Evolutionary conservation across 2,888 invertebrate genomes (phyloP).

Genomic region (Cephonodes hylas): DNA sequence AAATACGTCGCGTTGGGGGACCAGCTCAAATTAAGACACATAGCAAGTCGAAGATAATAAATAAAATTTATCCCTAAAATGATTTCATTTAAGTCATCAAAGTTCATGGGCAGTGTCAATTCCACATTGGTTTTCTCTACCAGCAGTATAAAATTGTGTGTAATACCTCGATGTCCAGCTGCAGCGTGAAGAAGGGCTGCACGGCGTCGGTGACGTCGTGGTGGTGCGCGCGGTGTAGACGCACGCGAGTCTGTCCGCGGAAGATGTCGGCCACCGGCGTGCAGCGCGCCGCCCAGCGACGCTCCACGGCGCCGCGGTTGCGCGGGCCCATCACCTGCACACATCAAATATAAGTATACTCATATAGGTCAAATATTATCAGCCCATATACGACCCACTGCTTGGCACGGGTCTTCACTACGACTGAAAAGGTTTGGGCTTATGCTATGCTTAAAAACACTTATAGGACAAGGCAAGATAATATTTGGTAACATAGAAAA

Average conservation of each 20-base stretch:
- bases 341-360: not conserved
- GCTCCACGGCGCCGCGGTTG: conserved; percentile 93
- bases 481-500: not conserved
- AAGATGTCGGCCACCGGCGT: conserved; percentile 97
- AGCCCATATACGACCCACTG: too few relatives aligned
- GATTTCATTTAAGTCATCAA: too few relatives aligned
- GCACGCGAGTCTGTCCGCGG: conserved; percentile 93
- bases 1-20: too few relatives aligned
- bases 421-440: too few relatives aligned
- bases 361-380: too few relatives aligned
- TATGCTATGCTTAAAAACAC: too few relatives aligned
- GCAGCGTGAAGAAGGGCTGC: conserved; percentile 97
- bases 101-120: too few relatives aligned
- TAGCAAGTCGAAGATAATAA: too few relatives aligned
- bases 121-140: too few relatives aligned
- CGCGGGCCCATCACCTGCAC: conserved; percentile 89
- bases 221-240: conserved; percentile 85
- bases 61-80: too few relatives aligned
- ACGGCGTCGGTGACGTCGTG: conserved; percentile 92
- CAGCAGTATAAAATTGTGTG: not conserved
- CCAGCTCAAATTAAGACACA: too few relatives aligned
- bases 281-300: conserved; percentile 85
- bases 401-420: too few relatives aligned
- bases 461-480: conserved; percentile 6
- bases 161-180: conserved; percentile 95